These are phyloP conservation scores for Isurus oxyrinchus DNA, from an alignment of 2,113 vertebrate genomes.

Conservation along the genomic window DNA sequence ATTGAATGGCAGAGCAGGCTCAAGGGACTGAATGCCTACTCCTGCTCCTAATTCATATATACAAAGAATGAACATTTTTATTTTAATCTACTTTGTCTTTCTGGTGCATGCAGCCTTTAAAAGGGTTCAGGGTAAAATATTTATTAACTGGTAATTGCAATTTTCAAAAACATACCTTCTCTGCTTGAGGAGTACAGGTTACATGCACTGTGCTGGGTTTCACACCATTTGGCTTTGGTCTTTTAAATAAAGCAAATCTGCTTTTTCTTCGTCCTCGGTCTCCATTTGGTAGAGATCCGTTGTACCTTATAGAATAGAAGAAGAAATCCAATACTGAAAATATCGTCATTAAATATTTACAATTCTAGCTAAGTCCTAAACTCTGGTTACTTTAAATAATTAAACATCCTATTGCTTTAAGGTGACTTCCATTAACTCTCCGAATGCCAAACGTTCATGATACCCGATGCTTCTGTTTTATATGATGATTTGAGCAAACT, in stretches of 20 bases:
- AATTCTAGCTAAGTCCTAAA: neutral
- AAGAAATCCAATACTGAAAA: constrained; percentile 16
- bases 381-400: constrained; percentile 29
- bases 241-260: constrained; percentile 91
- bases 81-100: neutral
- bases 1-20: no score
- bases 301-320: constrained; percentile 70
- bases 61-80: neutral
- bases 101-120: neutral
- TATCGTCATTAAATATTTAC: neutral
- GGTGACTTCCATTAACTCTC: constrained; percentile 39
- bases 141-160: neutral
- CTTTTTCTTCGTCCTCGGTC: constrained; percentile 95
- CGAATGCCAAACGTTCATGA: neutral
- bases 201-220: constrained; percentile 96
- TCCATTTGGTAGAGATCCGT: constrained; percentile 95
- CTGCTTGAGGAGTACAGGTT: constrained; percentile 93
- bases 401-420: constrained; percentile 18
- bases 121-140: neutral
- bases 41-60: no score
- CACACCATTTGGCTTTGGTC: constrained; percentile 93
- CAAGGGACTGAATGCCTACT: no score
- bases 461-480: neutral
- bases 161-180: constrained; percentile 71
- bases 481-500: neutral